Evolutionary conservation across 2,113 vertebrate genomes (phyloP), one percentile per base, ranked within the genome.

Genomic region (Cephalophus harveyi): DNA sequence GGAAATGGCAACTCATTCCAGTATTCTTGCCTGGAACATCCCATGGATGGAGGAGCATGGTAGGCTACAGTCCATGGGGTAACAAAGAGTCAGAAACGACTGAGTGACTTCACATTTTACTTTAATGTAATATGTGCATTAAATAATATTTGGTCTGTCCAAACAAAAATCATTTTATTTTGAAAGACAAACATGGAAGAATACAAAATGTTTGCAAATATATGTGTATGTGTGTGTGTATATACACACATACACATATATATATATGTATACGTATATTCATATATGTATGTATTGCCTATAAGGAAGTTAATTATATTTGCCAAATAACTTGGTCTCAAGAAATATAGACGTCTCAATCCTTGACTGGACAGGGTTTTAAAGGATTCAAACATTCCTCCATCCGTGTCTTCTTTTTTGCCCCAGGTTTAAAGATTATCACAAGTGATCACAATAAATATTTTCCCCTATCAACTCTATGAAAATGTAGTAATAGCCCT

Each of bases 121-220:
- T 71, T 71, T 40, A 40, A 40, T 91, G 54, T 55, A 85, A 74
- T 90, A 2, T 67, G 15, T 89, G 5, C 87, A 59, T 40, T 50
- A 95, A 62, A 52, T 33, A 85, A 7, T 52, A 82, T 86, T 87
- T 85, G 85, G 25, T 59, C 12, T 96, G 28, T 59, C 59, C 89
- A 64, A 87, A 57, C 50, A 91, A 67, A 91, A 82, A 64, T 21
- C 21, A 95, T 86, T 52, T 90, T 84, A 48, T 76, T 94, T 97
- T 98, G 93, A 90, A 97, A 97, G 97, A 94, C 54, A 98, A 95
- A 97, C 96, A 97, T 97, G 96, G 97, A 97, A 4, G 7, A 71
- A 95, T 43, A 89, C 27, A 93, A 52, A 93, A 85, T 64, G 14
- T 50, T 78, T 25, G n/a, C 76, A 23, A n/a, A 21, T 43, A 15